Evolutionary conservation across 2,797 vertebrate genomes (phyloP).

Genomic region (Lacerta agilis): DNA sequence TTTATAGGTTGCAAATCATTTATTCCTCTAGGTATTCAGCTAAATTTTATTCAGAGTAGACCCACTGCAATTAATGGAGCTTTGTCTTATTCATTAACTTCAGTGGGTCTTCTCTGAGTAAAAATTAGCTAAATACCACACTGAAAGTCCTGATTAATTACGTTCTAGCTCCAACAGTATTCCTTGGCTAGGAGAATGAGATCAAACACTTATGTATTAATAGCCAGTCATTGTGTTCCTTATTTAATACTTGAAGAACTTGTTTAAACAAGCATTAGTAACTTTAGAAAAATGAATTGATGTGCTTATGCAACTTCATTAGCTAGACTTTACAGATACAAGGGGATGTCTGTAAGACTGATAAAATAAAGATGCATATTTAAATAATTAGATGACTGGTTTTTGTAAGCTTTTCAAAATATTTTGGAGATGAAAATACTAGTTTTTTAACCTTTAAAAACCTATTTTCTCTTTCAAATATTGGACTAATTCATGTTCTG

Average conservation of each 20-base stretch:
- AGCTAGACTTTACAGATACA: neutral
- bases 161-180: neutral
- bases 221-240: neutral
- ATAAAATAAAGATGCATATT: neutral
- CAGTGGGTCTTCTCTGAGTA: too few species aligned
- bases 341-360: neutral
- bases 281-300: neutral
- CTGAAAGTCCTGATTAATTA: too few species aligned
- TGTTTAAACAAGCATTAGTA: neutral
- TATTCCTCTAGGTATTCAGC: too few species aligned
- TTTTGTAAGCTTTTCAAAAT: neutral
- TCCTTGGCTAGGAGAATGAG: neutral
- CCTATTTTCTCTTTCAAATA: neutral
- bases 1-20: conserved; percentile 10
- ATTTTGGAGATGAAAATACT: neutral
- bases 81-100: too few species aligned
- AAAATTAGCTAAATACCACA: too few species aligned
- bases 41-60: too few species aligned
- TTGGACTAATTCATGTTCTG: neutral
- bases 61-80: too few species aligned
- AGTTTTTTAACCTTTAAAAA: neutral
- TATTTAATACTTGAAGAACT: conserved; percentile 15
- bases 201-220: neutral
- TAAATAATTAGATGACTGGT: neutral
- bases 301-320: neutral